A percentile compares a stretch with the other conserved stretches of the same genome.
Conservation (phyloP, 2,113 vertebrate species). For the Dunckerocampus dactyliophorus region DNA sequence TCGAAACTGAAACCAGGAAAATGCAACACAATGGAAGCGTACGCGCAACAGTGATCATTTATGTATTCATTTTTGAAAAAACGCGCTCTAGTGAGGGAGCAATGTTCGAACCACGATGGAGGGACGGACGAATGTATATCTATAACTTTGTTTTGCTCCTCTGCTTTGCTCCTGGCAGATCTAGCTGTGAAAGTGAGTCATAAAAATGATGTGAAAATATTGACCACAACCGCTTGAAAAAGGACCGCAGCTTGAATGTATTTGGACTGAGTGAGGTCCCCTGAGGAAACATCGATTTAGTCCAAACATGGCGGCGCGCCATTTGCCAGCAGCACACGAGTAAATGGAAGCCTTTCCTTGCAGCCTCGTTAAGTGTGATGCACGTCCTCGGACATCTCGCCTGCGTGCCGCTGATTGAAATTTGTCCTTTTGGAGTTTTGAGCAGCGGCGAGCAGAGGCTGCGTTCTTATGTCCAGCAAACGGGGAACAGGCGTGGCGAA, state of each 20-base stretch:
- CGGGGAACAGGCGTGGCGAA: slow-evolving; percentile 46
- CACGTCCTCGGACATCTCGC: slow-evolving; percentile 37
- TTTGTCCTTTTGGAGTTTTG: slow-evolving; percentile 42
- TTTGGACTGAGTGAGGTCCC: background rate
- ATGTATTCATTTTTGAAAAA: too few relatives aligned
- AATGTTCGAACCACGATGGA: too few relatives aligned
- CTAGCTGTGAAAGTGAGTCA: too few relatives aligned
- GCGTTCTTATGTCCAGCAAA: slow-evolving; percentile 36
- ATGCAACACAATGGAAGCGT: too few relatives aligned
- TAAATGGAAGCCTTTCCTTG: slow-evolving; percentile 58
- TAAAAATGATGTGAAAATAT: background rate
- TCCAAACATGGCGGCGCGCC: background rate
- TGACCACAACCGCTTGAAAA: background rate
- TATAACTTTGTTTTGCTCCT: too few relatives aligned
- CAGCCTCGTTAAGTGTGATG: slow-evolving; percentile 66
- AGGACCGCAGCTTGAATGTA: background rate
- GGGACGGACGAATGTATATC: too few relatives aligned
- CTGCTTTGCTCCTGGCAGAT: too few relatives aligned
- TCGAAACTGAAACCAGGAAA: too few relatives aligned
- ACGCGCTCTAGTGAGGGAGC: too few relatives aligned
- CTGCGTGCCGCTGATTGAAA: slow-evolving; percentile 64
- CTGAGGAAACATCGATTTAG: background rate
- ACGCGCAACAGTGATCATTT: too few relatives aligned
- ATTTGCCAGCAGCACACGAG: slow-evolving; percentile 57
- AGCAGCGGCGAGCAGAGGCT: slow-evolving; percentile 45